A percentile compares a stretch with the other conserved stretches of the same genome.
phyloP scores from a whole-genome alignment of 2,888 invertebrate genomes.

The Drosophila mettleri region DNA sequence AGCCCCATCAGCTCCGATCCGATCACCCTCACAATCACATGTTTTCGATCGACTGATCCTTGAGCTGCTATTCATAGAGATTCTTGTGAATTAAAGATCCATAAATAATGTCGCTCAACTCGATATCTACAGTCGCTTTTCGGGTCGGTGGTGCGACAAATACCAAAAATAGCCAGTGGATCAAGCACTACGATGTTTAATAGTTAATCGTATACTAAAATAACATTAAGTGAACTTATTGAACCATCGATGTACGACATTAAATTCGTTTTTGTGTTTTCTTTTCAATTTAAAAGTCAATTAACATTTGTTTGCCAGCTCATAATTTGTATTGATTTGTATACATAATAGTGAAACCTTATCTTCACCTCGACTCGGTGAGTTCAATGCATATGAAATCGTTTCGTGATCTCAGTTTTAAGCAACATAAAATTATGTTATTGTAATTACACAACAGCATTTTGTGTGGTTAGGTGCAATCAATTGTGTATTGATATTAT shows the following conservation, averaged over 20 bases:
- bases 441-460: constrained; percentile 15
- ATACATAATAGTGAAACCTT: constrained; percentile 38
- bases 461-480: constrained; percentile 9
- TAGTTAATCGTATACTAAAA: constrained; percentile 53
- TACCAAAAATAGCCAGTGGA: constrained; percentile 58
- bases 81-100: constrained; percentile 19
- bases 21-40: not conserved
- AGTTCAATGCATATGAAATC: constrained; percentile 42
- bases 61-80: not conserved
- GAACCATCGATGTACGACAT: constrained; percentile 56
- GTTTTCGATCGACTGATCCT: constrained; percentile 2
- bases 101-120: constrained; percentile 61
- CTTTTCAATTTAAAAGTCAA: constrained; percentile 53
- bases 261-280: constrained; percentile 33
- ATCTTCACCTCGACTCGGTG: constrained; percentile 46
- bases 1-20: not conserved
- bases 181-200: constrained; percentile 53
- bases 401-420: constrained; percentile 2
- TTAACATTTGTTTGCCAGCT: constrained; percentile 60
- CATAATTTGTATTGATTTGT: constrained; percentile 60
- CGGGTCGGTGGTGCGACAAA: constrained; percentile 37
- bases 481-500: no score
- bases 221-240: constrained; percentile 30
- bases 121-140: constrained; percentile 44
- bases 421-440: constrained; percentile 6